Evolutionary conservation across 2,113 vertebrate species (phyloP).

Genomic region (Charadrius vociferus): DNA sequence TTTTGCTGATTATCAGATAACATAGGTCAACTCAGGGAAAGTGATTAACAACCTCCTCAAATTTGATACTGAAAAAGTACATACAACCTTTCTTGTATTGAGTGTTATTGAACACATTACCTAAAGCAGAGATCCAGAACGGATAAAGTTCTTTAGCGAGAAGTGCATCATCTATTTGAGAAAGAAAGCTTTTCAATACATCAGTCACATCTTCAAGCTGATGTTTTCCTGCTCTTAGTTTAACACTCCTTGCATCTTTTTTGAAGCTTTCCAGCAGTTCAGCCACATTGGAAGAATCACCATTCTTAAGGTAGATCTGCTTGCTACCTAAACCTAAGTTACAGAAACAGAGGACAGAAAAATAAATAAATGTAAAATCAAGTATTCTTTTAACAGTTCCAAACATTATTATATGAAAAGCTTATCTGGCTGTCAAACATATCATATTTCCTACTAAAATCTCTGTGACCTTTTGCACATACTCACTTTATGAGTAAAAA

Average conservation of each 20-base stretch:
- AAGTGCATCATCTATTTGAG: constrained; percentile 87
- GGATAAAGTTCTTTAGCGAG: constrained; percentile 96
- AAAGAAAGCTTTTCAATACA: constrained; percentile 88
- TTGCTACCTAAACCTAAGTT: constrained; percentile 87
- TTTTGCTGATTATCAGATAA: background rate
- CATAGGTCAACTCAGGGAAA: background rate
- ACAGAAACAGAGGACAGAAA: background rate
- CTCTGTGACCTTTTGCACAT: background rate
- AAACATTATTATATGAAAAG: background rate
- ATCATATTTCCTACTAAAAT: background rate
- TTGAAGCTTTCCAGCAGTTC: constrained; percentile 88
- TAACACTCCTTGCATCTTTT: constrained; percentile 90
- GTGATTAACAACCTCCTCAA: background rate
- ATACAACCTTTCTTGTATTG: background rate
- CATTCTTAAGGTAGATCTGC: constrained; percentile 86
- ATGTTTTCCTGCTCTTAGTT: constrained; percentile 87
- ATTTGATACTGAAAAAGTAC: background rate
- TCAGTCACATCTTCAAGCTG: constrained; percentile 89
- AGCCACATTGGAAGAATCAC: constrained; percentile 76
- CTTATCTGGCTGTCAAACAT: background rate
- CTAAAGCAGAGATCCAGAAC: constrained; percentile 92
- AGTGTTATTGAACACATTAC: constrained; percentile 61
- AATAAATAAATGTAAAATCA: background rate
- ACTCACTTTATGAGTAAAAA: background rate
- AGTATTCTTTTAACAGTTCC: background rate